phyloP scores from a whole-genome alignment of 2,888 invertebrate species.

The Steromphala cineraria region DNA sequence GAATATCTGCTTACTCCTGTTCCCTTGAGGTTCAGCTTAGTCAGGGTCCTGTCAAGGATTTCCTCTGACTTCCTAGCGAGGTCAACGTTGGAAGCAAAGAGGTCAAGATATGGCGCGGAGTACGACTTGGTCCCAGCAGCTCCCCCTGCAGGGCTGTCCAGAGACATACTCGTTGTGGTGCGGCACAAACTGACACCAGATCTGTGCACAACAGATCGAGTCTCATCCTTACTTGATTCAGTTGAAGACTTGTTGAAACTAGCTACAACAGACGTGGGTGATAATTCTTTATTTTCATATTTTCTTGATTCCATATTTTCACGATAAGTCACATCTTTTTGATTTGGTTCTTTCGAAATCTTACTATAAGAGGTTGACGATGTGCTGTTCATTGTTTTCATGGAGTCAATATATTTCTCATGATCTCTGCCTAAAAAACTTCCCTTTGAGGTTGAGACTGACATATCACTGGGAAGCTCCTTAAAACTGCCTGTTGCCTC shows the following conservation, averaged over 20 bases:
- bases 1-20: background rate
- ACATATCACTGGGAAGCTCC: background rate
- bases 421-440: slow-evolving; percentile 16
- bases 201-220: background rate
- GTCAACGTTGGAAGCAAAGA: background rate
- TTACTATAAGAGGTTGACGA: background rate
- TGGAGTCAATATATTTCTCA: slow-evolving; percentile 7
- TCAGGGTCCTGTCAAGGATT: background rate
- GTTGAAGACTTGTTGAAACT: background rate
- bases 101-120: background rate
- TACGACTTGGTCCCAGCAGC: background rate
- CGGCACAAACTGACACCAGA: background rate
- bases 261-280: background rate
- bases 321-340: too few species aligned
- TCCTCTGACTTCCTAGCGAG: background rate
- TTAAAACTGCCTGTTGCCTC: background rate
- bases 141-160: background rate
- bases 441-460: background rate
- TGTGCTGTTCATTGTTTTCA: background rate
- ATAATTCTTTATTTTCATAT: background rate
- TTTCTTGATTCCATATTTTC: background rate
- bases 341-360: too few species aligned
- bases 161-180: background rate
- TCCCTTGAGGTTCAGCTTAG: background rate
- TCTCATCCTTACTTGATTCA: background rate